Conservation (phyloP, 2,888 invertebrate genomes). For the Tenthredo amoena region DNA sequence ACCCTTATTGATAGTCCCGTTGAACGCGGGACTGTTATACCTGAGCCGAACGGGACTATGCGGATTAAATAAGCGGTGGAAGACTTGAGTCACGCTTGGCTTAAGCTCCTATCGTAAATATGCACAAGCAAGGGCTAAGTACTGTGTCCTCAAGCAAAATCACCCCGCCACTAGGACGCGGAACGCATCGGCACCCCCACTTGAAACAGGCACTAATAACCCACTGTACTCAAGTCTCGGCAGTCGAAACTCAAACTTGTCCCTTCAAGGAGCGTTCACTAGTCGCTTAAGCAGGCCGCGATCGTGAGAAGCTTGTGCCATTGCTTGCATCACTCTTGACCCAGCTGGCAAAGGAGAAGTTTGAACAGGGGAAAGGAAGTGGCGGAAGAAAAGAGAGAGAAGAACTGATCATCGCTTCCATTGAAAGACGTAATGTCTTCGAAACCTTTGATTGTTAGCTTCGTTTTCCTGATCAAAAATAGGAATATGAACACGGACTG, state of each 20-base stretch:
- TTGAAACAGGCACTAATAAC: neutral
- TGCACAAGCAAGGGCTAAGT: neutral
- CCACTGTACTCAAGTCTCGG: neutral
- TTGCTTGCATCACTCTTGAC: neutral
- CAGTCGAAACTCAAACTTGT: conserved; percentile 1
- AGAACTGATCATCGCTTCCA: neutral
- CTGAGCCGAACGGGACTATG: neutral
- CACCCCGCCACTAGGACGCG: neutral
- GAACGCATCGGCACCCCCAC: conserved; percentile 1
- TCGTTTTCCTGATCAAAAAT: neutral
- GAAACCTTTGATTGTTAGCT: neutral
- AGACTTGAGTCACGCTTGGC: neutral
- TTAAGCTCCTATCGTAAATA: neutral
- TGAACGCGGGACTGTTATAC: neutral
- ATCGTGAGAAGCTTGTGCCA: neutral
- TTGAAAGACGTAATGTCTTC: neutral
- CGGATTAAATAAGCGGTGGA: neutral
- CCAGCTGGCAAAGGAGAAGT: neutral
- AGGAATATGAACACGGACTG: neutral
- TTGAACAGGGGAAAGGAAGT: neutral
- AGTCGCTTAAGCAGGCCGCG: neutral
- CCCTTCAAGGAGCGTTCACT: neutral
- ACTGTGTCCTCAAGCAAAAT: neutral
- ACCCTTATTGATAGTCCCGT: neutral
- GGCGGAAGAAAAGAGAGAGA: neutral